Percentiles rank a stretch among this genome's conserved stretches.
Conservation (phyloP, 2,113 vertebrate species). For the Cynocephalus volans region DNA sequence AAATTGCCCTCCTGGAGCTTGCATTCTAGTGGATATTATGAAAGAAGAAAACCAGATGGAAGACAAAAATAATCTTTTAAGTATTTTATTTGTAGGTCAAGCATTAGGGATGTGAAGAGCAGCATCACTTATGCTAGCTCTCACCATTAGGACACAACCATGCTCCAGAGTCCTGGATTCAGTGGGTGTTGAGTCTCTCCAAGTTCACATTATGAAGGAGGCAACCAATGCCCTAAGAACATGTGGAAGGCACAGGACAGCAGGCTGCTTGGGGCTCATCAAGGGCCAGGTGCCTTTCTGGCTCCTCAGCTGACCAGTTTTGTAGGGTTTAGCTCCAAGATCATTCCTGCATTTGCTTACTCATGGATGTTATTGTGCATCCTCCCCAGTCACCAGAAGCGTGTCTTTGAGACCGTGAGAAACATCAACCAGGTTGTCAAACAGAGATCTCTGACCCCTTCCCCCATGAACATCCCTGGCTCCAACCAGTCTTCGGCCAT, state of each 20-base stretch:
- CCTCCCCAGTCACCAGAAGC: slow-evolving; percentile 94
- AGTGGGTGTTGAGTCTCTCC: background rate
- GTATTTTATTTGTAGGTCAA: background rate
- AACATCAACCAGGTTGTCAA: slow-evolving; percentile 97
- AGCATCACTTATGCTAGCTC: background rate
- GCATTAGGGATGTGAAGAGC: background rate
- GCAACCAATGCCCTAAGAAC: background rate
- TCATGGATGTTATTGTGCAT: rapidly evolving
- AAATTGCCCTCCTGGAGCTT: background rate
- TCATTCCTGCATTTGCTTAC: too few relatives aligned
- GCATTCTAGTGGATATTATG: background rate
- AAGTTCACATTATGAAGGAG: background rate
- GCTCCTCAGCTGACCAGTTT: background rate
- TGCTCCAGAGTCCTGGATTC: rapidly evolving
- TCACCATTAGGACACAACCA: background rate
- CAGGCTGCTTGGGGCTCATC: background rate
- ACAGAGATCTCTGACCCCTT: slow-evolving; percentile 94
- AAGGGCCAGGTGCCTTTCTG: background rate
- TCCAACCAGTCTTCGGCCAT: slow-evolving; percentile 98
- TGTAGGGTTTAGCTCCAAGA: background rate
- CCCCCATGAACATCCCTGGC: slow-evolving; percentile 98
- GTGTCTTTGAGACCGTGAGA: slow-evolving; percentile 97
- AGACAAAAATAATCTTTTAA: background rate
- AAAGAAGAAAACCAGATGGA: background rate
- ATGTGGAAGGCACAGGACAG: background rate